A percentile compares a stretch with the other conserved stretches of the same genome.
Conservation (phyloP, 92 coral and sea anemone genomes). For the Umimayanthus kanabou region DNA sequence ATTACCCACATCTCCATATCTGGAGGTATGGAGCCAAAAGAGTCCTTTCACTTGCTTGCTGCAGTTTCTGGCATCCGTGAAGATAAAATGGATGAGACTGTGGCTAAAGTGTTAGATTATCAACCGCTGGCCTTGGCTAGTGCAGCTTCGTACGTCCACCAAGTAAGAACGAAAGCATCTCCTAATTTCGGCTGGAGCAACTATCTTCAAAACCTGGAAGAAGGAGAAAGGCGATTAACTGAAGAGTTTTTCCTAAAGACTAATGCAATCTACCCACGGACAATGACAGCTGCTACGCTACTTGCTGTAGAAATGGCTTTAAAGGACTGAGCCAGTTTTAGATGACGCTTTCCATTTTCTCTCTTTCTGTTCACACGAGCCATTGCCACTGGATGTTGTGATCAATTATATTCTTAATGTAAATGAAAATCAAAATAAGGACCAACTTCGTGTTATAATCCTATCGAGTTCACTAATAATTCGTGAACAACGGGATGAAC, state of each 20-base stretch:
- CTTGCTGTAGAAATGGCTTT: slow-evolving; percentile 34
- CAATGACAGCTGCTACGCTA: slow-evolving; percentile 22
- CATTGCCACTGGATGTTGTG: slow-evolving; percentile 37
- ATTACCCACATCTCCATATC: slow-evolving; percentile 14
- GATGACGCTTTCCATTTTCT: slow-evolving; percentile 24
- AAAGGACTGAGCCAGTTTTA: not conserved
- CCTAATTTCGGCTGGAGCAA: slow-evolving; percentile 35
- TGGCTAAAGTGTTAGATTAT: slow-evolving; percentile 43
- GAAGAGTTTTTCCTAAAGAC: slow-evolving; percentile 17
- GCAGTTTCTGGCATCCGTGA: slow-evolving; percentile 25
- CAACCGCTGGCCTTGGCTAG: slow-evolving; percentile 56
- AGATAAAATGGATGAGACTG: slow-evolving; percentile 13
- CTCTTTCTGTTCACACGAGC: slow-evolving; percentile 13
- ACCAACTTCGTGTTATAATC: not conserved
- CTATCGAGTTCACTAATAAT: slow-evolving; percentile 17
- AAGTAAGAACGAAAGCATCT: slow-evolving; percentile 1
- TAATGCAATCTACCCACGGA: slow-evolving; percentile 2
- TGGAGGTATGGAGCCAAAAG: slow-evolving; percentile 42
- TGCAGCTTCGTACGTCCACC: slow-evolving; percentile 41
- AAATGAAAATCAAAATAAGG: not conserved
- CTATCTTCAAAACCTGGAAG: slow-evolving; percentile 28
- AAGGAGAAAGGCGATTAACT: slow-evolving; percentile 28
- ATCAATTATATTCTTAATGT: slow-evolving; percentile 7
- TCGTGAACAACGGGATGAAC: not conserved
- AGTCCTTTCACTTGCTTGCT: slow-evolving; percentile 18